A percentile compares a stretch with the other conserved stretches of the same genome.
Conservation (phyloP, 2,888 invertebrate genomes). For the Ormyrus nitidulus region DNA sequence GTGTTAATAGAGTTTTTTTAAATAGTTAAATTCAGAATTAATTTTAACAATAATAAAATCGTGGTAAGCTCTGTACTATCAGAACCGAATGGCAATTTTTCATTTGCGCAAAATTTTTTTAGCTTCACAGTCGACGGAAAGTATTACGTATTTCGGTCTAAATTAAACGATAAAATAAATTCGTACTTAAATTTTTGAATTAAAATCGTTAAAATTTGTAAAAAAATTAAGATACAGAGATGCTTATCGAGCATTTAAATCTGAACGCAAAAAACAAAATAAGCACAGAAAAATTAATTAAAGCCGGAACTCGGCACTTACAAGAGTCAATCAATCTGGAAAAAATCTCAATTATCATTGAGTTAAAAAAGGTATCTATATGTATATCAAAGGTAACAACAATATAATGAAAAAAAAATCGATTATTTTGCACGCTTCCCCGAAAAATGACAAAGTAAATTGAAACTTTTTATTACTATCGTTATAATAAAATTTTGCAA, state of each 20-base stretch:
- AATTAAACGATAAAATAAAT: constrained; percentile 29
- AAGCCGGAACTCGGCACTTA: constrained; percentile 21
- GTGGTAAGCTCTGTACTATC: too few relatives aligned
- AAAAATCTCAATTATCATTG: constrained; percentile 28
- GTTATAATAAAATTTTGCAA: constrained; percentile 9
- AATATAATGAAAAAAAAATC: constrained; percentile 32
- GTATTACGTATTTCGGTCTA: not conserved
- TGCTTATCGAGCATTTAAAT: constrained; percentile 23
- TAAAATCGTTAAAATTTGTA: constrained; percentile 26
- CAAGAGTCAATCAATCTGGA: constrained; percentile 29
- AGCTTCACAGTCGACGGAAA: too few relatives aligned
- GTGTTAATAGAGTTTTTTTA: too few relatives aligned
- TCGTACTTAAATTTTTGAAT: constrained; percentile 32
- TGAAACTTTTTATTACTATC: constrained; percentile 20
- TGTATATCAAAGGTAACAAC: constrained; percentile 14
- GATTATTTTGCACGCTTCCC: constrained; percentile 21
- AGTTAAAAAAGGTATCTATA: constrained; percentile 22
- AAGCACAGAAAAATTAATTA: constrained; percentile 45
- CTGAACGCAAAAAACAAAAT: constrained; percentile 16
- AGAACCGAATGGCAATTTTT: too few relatives aligned
- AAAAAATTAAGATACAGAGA: constrained; percentile 21
- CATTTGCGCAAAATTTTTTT: too few relatives aligned
- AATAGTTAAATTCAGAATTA: too few relatives aligned
- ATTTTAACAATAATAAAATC: too few relatives aligned
- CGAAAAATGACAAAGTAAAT: constrained; percentile 6